Evolutionary conservation across 2,113 vertebrate genomes (phyloP), one percentile per base, ranked within the genome.

Genomic region (Paedocypris sp.): DNA sequence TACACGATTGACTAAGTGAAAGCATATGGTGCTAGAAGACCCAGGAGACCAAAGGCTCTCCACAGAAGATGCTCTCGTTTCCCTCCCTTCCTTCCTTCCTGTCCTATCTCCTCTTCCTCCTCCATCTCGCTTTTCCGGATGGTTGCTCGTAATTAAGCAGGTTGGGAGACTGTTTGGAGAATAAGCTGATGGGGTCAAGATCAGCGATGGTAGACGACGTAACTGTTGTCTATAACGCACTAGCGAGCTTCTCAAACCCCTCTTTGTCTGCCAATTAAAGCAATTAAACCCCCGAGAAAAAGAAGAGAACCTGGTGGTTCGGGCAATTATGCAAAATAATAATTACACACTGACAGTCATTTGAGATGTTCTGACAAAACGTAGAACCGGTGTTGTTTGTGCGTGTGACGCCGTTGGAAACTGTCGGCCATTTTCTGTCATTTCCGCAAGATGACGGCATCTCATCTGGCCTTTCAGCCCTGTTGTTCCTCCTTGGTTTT

Each of bases 1-100:
- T 69, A 83, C 73, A 81, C 68, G 77, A 79, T 76, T 75, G 77
- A 72, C 74, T 83, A 82, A 85, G 77, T 81, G 79, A 69, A 79
- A 81, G 76, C 80, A 81, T 80, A 80, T 72, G 78, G 80, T 23
- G 11, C 42, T 46, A 60, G 57, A 33, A 15, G 42, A 64, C 75
- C 53, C 64, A 3, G 18, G 75, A 60, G 80, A 79, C 67, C 46
- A 25, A 43, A 47, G 57, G 43, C 43, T 62, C 49, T 62, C 60
- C 42, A 54, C 36, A 61, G 45, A 68, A 68, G 63, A 70, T 54
- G 32, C 38, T 49, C 43, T 46, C 13, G 39, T 35, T 23, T 20
- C 23, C 9, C 18, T 29, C 29, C 23, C 28, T 50, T 52, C 6
- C 19, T 26, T n/a, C 19, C 25, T 28, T n/a, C 8, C 7, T 6